phyloP scores from a whole-genome alignment of 1,140 invertebrate species.

The Orchestia grillus region DNA sequence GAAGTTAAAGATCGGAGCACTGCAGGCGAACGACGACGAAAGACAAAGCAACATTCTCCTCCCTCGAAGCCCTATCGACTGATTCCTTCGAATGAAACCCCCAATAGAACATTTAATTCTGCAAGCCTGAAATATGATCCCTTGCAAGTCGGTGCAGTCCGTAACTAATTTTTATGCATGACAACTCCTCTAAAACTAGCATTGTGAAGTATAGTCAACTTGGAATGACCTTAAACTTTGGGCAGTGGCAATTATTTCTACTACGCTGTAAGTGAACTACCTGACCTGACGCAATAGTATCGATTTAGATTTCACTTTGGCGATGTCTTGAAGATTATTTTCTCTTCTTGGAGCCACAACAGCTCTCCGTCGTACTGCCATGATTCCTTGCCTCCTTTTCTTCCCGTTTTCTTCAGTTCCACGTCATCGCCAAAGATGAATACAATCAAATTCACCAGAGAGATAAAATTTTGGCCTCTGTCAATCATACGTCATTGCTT shows the following conservation, averaged over 20 bases:
- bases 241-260: neutral
- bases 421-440: neutral
- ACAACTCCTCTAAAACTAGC: constrained; percentile 9
- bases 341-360: neutral
- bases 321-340: neutral
- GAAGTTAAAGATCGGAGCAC: neutral
- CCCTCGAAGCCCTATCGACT: neutral
- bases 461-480: neutral
- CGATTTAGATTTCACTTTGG: neutral
- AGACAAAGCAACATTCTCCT: neutral
- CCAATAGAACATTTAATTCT: neutral
- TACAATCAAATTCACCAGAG: constrained; percentile 16
- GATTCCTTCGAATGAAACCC: neutral
- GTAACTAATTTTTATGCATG: constrained; percentile 31
- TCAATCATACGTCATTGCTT: neutral
- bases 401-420: neutral
- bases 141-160: constrained; percentile 10
- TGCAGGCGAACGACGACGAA: neutral
- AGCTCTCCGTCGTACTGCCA: neutral
- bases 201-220: constrained; percentile 53
- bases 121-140: constrained; percentile 6
- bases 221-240: constrained; percentile 29
- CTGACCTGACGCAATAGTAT: constrained; percentile 12
- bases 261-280: constrained; percentile 18
- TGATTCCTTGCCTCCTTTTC: neutral